Evolutionary conservation across 2,797 vertebrate species (phyloP).

Genomic region (Poeciliopsis infans): DNA sequence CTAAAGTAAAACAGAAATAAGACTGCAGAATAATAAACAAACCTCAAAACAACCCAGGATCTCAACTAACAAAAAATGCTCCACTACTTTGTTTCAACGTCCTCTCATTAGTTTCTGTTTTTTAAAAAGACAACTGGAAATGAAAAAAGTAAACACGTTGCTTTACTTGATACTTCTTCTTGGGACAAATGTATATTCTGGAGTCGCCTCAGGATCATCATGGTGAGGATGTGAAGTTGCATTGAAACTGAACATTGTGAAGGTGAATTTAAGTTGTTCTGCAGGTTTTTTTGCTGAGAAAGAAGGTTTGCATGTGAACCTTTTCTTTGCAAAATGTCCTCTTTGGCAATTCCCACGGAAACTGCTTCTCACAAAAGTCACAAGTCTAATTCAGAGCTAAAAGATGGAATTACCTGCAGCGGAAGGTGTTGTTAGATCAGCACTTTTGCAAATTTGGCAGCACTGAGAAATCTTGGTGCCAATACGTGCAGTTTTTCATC

Average conservation of each 20-base stretch:
- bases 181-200: background rate
- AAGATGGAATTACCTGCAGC: background rate
- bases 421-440: constrained; percentile 6
- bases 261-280: background rate
- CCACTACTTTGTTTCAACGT: background rate
- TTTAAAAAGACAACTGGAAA: background rate
- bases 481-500: constrained; percentile 11
- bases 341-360: background rate
- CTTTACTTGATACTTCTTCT: background rate
- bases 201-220: background rate
- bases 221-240: background rate
- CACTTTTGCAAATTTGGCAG: constrained; percentile 15
- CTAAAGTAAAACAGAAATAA: no score
- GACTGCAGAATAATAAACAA: no score
- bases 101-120: background rate
- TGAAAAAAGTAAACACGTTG: background rate
- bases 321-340: constrained; percentile 3
- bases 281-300: background rate
- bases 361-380: background rate
- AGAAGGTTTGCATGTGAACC: background rate
- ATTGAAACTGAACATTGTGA: background rate
- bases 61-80: background rate
- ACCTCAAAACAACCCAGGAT: background rate
- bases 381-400: constrained; percentile 4
- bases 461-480: background rate